Percentiles rank a stretch among this genome's conserved stretches.
Evolutionary conservation across 2,113 vertebrate genomes (phyloP).

Genomic region (Neotragus pygmaeus): DNA sequence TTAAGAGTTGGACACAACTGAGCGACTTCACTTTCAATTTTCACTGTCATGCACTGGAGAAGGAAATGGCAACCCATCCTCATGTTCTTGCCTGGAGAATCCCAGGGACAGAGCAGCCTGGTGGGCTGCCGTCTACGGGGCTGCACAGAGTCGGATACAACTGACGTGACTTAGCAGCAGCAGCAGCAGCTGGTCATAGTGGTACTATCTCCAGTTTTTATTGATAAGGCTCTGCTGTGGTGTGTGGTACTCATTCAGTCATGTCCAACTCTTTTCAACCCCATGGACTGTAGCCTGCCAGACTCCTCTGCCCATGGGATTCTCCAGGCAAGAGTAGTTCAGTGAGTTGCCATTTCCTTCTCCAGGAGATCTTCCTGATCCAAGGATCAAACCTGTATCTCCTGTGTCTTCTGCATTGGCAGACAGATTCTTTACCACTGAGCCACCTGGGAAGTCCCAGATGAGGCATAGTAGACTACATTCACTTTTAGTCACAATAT

Average conservation of each 20-base stretch:
- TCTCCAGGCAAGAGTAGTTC: background rate
- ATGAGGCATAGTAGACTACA: background rate
- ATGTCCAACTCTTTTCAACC: background rate
- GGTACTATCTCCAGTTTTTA: background rate
- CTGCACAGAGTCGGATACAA: accelerated
- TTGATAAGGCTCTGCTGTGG: background rate
- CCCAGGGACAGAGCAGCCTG: no score
- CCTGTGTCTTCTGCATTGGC: background rate
- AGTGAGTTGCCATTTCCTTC: background rate
- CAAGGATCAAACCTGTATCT: background rate
- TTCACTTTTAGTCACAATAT: background rate
- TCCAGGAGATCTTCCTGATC: background rate
- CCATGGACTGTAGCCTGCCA: background rate
- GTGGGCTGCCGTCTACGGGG: no score
- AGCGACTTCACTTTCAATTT: no score
- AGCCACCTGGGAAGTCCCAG: background rate
- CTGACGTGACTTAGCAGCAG: no score
- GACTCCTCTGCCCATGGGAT: background rate
- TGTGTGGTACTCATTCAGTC: background rate
- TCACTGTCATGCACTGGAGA: no score
- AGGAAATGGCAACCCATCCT: no score
- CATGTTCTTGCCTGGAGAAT: no score
- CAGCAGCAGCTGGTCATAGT: no score
- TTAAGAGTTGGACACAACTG: no score
- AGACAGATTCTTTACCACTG: background rate